Percentiles rank a stretch among this genome's conserved stretches.
Evolutionary conservation across 2,888 invertebrate genomes (phyloP).

Genomic region (Sinhomidia bicolor): DNA sequence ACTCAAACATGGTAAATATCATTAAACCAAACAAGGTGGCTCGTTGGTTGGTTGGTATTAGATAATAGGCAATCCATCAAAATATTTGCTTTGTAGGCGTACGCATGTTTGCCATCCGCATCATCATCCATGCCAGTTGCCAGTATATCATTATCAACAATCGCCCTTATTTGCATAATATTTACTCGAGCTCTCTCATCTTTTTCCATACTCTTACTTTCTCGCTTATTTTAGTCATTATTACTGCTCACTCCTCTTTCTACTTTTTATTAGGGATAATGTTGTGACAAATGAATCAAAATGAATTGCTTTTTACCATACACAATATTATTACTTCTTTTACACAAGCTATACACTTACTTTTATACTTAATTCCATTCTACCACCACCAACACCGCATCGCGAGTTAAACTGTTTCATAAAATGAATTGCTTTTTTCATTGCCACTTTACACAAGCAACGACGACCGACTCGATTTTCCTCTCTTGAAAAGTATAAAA

Average conservation of each 20-base stretch:
- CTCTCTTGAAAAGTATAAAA: constrained; percentile 32
- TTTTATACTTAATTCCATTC: background rate
- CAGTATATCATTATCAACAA: constrained; percentile 70
- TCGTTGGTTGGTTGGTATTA: constrained; percentile 9
- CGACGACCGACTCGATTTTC: constrained; percentile 12
- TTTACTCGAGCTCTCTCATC: constrained; percentile 53
- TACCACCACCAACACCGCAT: constrained; percentile 10
- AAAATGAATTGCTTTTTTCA: constrained; percentile 75
- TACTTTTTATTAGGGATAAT: constrained; percentile 45
- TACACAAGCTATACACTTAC: background rate
- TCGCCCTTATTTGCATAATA: constrained; percentile 74
- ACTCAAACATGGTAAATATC: background rate
- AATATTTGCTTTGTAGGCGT: constrained; percentile 68
- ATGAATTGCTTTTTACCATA: constrained; percentile 67
- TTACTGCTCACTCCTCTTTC: constrained; percentile 69
- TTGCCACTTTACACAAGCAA: constrained; percentile 56
- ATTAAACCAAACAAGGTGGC: constrained; percentile 23
- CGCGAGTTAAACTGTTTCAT: constrained; percentile 66
- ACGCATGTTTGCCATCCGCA: constrained; percentile 32
- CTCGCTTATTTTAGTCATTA: constrained; percentile 65
- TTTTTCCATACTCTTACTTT: constrained; percentile 14
- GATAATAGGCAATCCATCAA: constrained; percentile 66
- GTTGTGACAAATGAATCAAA: constrained; percentile 73
- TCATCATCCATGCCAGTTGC: constrained; percentile 24
- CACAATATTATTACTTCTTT: too few species aligned